Percentiles rank a stretch among this genome's conserved stretches.
Evolutionary conservation across 53 echinoderm and acorn worm genomes (phyloP).

Genomic region (Echinometra lucunter): DNA sequence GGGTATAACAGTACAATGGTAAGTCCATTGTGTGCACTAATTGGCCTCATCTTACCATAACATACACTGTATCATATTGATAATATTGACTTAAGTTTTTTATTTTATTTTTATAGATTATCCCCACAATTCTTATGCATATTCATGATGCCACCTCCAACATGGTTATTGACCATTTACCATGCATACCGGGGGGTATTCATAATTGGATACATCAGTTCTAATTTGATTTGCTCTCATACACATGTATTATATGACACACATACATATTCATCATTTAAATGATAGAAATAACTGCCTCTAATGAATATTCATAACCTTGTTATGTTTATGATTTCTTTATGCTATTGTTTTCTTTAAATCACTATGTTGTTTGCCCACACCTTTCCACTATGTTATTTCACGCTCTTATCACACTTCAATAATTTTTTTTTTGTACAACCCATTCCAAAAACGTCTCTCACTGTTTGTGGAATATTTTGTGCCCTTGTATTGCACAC

Average conservation of each 20-base stretch:
- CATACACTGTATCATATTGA: not conserved
- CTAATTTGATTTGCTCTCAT: not conserved
- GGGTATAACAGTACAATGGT: not conserved
- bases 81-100: not conserved
- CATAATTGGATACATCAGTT: not conserved
- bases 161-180: not conserved
- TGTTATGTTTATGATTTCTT: not conserved
- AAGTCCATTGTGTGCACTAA: conserved; percentile 28
- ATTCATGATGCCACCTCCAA: not conserved
- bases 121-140: not conserved
- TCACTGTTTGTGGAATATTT: not conserved
- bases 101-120: not conserved
- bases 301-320: not conserved
- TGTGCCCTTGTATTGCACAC: not conserved
- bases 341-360: not conserved
- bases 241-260: not conserved
- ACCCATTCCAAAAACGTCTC: too few species aligned
- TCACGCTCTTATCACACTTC: too few species aligned
- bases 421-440: too few species aligned
- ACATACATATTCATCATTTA: not conserved
- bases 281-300: not conserved
- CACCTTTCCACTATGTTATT: too few species aligned
- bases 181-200: not conserved
- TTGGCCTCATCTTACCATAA: not conserved
- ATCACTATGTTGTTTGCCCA: not conserved